Percentiles rank a stretch among this genome's conserved stretches.
phyloP scores from a whole-genome alignment of 2,888 invertebrate genomes.

The Eupithecia exiguata region DNA sequence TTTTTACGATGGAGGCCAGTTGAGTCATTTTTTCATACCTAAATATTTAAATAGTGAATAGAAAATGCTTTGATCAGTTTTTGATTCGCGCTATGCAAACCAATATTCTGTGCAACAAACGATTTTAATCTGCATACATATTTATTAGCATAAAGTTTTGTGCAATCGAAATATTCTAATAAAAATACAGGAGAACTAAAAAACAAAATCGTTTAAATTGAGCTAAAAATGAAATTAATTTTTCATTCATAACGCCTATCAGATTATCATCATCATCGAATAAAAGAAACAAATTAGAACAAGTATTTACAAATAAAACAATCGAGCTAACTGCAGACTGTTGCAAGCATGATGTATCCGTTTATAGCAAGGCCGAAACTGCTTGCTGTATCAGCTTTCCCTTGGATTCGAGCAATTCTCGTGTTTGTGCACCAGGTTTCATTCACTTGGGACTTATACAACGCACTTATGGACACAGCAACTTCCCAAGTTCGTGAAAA shows the following conservation, averaged over 20 bases:
- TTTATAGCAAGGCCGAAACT: background rate
- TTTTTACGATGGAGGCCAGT: background rate
- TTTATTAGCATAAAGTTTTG: background rate
- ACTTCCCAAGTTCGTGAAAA: too few species aligned
- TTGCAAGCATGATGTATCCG: too few species aligned
- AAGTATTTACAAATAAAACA: too few species aligned
- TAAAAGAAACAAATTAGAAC: too few species aligned
- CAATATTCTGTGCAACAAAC: background rate
- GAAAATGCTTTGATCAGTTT: constrained; percentile 6
- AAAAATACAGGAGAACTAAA: background rate
- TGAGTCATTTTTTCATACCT: background rate
- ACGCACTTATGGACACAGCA: background rate
- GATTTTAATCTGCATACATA: background rate
- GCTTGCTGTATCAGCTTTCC: background rate
- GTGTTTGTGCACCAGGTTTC: background rate
- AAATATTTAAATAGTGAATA: background rate
- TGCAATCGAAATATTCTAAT: background rate
- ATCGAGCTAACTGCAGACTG: too few species aligned
- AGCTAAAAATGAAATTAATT: too few species aligned
- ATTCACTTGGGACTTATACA: background rate
- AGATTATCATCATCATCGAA: too few species aligned
- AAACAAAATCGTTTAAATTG: background rate
- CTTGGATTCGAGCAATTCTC: background rate
- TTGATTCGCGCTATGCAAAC: background rate
- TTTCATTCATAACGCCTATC: too few species aligned